Evolutionary conservation across 2,888 invertebrate genomes (phyloP), one percentile per base, ranked within the genome.

Genomic region (Bombyx huttoni): DNA sequence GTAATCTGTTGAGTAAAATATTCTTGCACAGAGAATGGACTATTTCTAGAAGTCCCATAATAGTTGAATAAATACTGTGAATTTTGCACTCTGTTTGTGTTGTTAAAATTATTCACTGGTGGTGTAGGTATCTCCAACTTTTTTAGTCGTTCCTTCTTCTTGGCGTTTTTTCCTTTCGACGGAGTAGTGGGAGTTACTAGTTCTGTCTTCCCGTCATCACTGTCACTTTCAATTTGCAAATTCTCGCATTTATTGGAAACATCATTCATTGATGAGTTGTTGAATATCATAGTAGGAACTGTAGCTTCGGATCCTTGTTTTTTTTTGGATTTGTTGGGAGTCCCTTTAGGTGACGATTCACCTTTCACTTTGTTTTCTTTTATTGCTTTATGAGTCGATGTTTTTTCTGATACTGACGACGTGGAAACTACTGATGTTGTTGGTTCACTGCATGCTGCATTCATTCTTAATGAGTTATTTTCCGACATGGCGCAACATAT

Each of bases 111-210:
- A 59, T 62, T 62, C 12, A 51, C 55, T 55, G 68, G 53, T 34
- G 50, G 6, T 3, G 40, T 40, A 7, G 73, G 65, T 56, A 81
- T 73, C 59, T 74, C 65, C 52, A 85, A 60, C 47, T 74, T 68
- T 63, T 75, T 79, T 48, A 73, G 56, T 58, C 65, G 70, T 55
- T 75, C 74, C 66, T 75, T 81, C 61, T 81, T 81, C 59, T 62
- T 70, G 0, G 70, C 69, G 60, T 82, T 78, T 62, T 79, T 85
- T 48, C 62, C 72, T 64, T 76, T 82, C 7, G 66, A 51, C 24
- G 57, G 49, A 9, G 49, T 54, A 12, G 63, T 54, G 53, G 48
- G 40, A 7, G 40, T 40, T 10, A 8, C 40, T 7, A 3, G 12
- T 54, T 55, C 59, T 57, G 58, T 68, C 54, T 57, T 52, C 35